phyloP scores from a whole-genome alignment of 2,797 vertebrate genomes.

The Ctenopoma multispine region DNA sequence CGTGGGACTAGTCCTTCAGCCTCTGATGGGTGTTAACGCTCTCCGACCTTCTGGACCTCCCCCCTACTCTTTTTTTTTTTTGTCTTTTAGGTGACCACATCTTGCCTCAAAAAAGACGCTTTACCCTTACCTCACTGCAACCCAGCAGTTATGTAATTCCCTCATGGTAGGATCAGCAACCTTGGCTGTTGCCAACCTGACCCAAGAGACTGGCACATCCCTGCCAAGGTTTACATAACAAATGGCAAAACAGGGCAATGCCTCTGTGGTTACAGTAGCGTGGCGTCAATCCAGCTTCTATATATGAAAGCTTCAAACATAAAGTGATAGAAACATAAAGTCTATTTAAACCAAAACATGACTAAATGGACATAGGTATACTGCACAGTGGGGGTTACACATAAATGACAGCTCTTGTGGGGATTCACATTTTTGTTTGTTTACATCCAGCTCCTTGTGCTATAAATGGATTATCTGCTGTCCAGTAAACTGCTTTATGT shows the following conservation, averaged over 20 bases:
- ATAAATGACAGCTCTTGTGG: background rate
- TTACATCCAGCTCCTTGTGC: slow-evolving; percentile 50
- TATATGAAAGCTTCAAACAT: slow-evolving; percentile 11
- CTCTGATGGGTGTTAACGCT: slow-evolving; percentile 51
- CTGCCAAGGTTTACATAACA: slow-evolving; percentile 81
- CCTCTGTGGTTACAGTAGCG: slow-evolving; percentile 39
- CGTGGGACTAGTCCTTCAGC: slow-evolving; percentile 33
- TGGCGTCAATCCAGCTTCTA: slow-evolving; percentile 17
- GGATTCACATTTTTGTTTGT: slow-evolving; percentile 43
- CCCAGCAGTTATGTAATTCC: slow-evolving; percentile 76
- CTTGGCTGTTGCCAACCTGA: slow-evolving; percentile 75
- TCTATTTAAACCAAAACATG: background rate
- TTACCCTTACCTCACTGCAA: slow-evolving; percentile 42
- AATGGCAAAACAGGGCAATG: slow-evolving; percentile 52
- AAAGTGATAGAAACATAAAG: background rate
- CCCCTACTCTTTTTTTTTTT: slow-evolving; percentile 8
- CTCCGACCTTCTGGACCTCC: slow-evolving; percentile 52
- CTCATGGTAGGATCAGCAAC: slow-evolving; percentile 65
- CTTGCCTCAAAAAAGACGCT: slow-evolving; percentile 54
- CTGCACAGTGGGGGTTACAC: background rate
- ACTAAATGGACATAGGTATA: background rate
- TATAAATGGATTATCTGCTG: slow-evolving; percentile 57
- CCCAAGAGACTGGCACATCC: slow-evolving; percentile 56
- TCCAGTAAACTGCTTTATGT: slow-evolving; percentile 64
- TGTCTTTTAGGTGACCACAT: slow-evolving; percentile 54